Evolutionary conservation across 2,888 invertebrate species (phyloP), one percentile per base, ranked within the genome.

Genomic region (Andrena bicolor): DNA sequence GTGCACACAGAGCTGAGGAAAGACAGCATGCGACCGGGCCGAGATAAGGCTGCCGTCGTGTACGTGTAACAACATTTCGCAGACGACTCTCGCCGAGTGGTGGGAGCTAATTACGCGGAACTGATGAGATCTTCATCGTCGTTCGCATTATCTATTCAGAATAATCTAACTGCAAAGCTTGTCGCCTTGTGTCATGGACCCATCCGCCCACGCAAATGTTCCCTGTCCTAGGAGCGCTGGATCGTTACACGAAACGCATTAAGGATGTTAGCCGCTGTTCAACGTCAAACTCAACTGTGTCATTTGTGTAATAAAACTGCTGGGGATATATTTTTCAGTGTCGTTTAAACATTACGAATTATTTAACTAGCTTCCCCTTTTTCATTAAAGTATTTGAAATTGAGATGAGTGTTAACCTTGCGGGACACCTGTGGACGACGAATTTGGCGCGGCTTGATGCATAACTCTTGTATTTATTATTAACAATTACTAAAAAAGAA

Each of bases 101-200:
- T 92, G 88, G 90, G 89, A 88, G 89, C 86, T 89, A 91, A 92
- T 92, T 91, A 92, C 89, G 86, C 85, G 90, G 89, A 91, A 90
- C 90, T 90, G 91, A 91, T 87, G 91, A 90, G 91, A 92, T 91
- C 90, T 90, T 89, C 91, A 90, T 92, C 90, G 86, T 85, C 85
- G 80, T 84, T 89, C 79, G 79, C 66, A 90, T 92, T 91, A 92
- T 92, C 92, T 88, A 89, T 89, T 87, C 88, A 85, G 86, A 78
- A 91, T 92, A 78, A 91, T 92, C 90, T 90, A 85, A 78, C 85
- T 86, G 88, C 85, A 80, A 72, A 88, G 89, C 90, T 90, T 90
- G 90, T 90, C 90, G 88, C 89, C 86, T 81, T 68, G 80, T 81
- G 84, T 85, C 85, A 79, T 74, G 79, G 75, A 78, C 75, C 78